Evolutionary conservation across 2,113 vertebrate genomes (phyloP).

Genomic region (Mus musculus): DNA sequence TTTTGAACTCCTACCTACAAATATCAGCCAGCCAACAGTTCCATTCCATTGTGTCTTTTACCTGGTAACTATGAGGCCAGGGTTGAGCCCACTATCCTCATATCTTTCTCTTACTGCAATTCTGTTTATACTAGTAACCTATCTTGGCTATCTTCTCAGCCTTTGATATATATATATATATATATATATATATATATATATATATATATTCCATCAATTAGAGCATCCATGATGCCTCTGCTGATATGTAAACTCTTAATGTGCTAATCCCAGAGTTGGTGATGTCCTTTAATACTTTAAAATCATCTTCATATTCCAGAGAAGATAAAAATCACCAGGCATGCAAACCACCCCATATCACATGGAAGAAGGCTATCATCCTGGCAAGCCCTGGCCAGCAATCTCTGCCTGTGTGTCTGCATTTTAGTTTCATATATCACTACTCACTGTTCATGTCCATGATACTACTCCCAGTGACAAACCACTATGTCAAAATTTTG

Average conservation of each 20-base stretch:
- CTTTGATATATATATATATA: background rate
- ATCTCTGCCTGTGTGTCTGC: background rate
- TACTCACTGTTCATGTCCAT: background rate
- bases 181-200: background rate
- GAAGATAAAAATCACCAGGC: background rate
- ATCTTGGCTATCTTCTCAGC: background rate
- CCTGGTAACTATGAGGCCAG: background rate
- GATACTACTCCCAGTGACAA: background rate
- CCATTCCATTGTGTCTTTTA: background rate
- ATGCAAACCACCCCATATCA: background rate
- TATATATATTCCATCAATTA: background rate
- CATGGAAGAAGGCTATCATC: background rate
- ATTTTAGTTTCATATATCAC: background rate
- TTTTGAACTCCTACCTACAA: background rate
- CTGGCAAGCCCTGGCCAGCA: background rate
- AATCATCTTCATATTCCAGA: background rate
- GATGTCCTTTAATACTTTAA: background rate
- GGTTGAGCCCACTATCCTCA: background rate
- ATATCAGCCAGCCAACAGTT: background rate
- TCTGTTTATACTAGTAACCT: background rate
- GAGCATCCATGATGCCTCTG: background rate
- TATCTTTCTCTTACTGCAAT: background rate
- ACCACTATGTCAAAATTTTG: background rate
- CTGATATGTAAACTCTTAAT: background rate
- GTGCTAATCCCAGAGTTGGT: background rate